phyloP scores from a whole-genome alignment of 2,888 invertebrate species.

The Ormyrus labotus region DNA sequence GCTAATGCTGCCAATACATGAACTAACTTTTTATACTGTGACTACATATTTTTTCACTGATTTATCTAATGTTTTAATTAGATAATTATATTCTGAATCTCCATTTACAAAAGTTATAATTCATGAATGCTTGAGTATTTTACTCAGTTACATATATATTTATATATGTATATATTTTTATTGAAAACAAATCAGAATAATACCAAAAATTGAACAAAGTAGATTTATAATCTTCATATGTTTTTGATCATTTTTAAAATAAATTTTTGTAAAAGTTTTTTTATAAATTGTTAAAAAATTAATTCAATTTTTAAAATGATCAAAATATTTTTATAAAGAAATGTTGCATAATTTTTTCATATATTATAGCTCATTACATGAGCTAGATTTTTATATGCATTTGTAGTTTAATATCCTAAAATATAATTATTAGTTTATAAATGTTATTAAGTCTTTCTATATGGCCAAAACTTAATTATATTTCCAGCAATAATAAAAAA shows the following conservation, averaged over 20 bases:
- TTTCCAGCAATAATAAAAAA: slow-evolving; percentile 9
- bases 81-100: slow-evolving; percentile 55
- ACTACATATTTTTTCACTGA: slow-evolving; percentile 42
- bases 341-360: background rate
- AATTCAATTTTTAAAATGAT: slow-evolving; percentile 32
- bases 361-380: slow-evolving; percentile 1
- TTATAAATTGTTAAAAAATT: background rate
- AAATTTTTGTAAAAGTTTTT: slow-evolving; percentile 1
- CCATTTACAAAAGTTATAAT: slow-evolving; percentile 17
- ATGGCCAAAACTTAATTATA: slow-evolving; percentile 43
- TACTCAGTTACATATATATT: background rate
- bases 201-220: slow-evolving; percentile 25
- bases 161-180: background rate
- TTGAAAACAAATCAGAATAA: slow-evolving; percentile 9
- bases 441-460: slow-evolving; percentile 12
- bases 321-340: background rate
- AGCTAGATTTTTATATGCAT: slow-evolving; percentile 32
- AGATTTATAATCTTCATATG: background rate
- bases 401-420: slow-evolving; percentile 11
- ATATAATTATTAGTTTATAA: slow-evolving; percentile 18
- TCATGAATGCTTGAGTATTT: background rate
- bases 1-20: slow-evolving; percentile 65
- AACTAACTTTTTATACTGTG: slow-evolving; percentile 40
- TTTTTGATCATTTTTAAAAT: slow-evolving; percentile 26
- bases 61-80: slow-evolving; percentile 72